Evolutionary conservation across 2,113 vertebrate species (phyloP).

Genomic region (Bubo bubo): DNA sequence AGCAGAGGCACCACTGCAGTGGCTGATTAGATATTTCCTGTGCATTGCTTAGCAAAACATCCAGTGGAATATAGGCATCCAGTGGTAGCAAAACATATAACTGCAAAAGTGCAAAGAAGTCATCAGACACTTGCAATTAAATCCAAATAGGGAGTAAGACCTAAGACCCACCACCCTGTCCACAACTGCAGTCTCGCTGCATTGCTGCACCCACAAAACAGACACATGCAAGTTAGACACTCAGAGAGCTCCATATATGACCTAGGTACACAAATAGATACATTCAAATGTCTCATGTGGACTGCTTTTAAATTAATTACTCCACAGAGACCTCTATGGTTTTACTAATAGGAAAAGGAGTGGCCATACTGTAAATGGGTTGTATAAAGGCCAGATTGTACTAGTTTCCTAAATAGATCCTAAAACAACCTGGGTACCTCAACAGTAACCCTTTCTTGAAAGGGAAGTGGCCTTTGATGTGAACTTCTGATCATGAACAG

Average conservation of each 20-base stretch:
- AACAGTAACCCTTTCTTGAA: background rate
- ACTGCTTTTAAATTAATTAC: background rate
- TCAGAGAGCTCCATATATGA: background rate
- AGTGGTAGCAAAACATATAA: background rate
- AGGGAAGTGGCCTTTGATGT: background rate
- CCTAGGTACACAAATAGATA: background rate
- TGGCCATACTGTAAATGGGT: background rate
- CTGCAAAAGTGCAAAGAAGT: background rate
- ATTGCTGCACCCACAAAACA: background rate
- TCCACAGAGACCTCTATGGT: background rate
- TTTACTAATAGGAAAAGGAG: background rate
- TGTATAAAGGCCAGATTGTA: background rate
- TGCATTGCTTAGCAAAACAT: background rate
- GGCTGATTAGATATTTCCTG: background rate
- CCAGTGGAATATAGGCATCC: background rate
- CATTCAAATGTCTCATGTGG: background rate
- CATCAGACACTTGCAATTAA: background rate
- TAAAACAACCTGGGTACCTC: background rate
- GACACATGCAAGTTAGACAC: background rate
- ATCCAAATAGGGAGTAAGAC: background rate
- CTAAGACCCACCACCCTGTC: rapidly evolving
- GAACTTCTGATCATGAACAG: background rate
- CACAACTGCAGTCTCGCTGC: background rate
- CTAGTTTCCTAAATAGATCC: background rate
- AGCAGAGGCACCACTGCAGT: background rate